These are phyloP conservation scores for Galerucella nymphaeae DNA, from an alignment of 2,888 invertebrate species.

Conservation along the genomic window DNA sequence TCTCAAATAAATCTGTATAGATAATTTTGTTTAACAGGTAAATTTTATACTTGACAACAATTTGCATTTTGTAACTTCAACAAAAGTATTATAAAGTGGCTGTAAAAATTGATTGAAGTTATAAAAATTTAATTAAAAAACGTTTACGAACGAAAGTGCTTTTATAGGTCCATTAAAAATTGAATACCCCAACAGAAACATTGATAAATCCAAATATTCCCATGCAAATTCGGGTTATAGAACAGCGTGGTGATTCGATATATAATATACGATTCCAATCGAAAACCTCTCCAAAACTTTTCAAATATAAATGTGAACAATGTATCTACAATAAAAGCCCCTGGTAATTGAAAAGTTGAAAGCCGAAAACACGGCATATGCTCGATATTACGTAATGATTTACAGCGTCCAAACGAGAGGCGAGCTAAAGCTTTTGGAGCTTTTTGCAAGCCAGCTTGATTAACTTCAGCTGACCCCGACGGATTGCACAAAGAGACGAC, in stretches of 20 bases:
- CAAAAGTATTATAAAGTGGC: too few species aligned
- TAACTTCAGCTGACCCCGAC: slow-evolving; percentile 59
- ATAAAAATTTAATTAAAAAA: background rate
- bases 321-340: slow-evolving; percentile 40
- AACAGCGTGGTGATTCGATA: slow-evolving; percentile 3
- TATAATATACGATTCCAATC: slow-evolving; percentile 17
- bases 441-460: slow-evolving; percentile 57
- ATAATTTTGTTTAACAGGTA: too few species aligned
- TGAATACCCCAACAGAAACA: background rate
- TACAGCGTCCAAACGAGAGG: slow-evolving; percentile 51
- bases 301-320: slow-evolving; percentile 35
- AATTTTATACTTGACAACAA: too few species aligned
- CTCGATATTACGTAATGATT: slow-evolving; percentile 50
- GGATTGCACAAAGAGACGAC: slow-evolving; percentile 56
- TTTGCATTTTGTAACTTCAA: too few species aligned
- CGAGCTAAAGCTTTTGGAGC: slow-evolving; percentile 38
- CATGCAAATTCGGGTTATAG: slow-evolving; percentile 14
- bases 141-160: background rate
- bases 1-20: too few species aligned
- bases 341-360: slow-evolving; percentile 44
- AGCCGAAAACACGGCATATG: slow-evolving; percentile 44
- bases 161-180: background rate
- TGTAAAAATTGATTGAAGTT: background rate
- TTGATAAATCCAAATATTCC: background rate
- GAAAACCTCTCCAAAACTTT: slow-evolving; percentile 20